A percentile compares a stretch with the other conserved stretches of the same genome.
Conservation (phyloP, 2,797 vertebrate genomes). For the Rhadinocentrus ornatus region DNA sequence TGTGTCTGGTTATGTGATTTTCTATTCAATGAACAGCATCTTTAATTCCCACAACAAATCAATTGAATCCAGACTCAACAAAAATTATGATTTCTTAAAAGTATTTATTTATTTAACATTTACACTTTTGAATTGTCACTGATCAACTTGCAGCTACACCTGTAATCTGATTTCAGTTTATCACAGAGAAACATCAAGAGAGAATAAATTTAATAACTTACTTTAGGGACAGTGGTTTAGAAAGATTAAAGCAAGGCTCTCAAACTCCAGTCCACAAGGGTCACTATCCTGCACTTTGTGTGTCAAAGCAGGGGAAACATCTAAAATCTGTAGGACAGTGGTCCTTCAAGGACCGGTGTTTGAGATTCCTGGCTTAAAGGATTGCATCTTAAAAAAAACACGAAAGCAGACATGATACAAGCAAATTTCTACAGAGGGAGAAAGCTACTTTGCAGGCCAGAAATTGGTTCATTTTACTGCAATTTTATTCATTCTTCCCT, state of each 20-base stretch:
- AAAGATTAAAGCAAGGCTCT: background rate
- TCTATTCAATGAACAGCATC: too few relatives aligned
- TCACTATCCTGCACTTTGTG: background rate
- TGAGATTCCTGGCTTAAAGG: background rate
- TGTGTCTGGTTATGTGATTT: too few relatives aligned
- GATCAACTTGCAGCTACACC: background rate
- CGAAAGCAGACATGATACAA: background rate
- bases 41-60: too few relatives aligned
- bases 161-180: background rate
- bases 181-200: background rate
- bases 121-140: background rate
- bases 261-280: background rate
- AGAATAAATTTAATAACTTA: background rate
- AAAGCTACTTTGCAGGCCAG: background rate
- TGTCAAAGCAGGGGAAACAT: background rate
- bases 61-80: too few relatives aligned
- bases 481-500: too few relatives aligned
- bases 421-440: background rate
- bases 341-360: background rate
- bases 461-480: background rate
- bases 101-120: background rate
- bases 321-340: background rate
- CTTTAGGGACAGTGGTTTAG: background rate
- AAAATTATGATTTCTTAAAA: too few relatives aligned
- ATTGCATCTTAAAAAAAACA: background rate